Conservation (phyloP, 2,888 invertebrate genomes). For the Minunthozetes semirufus region DNA sequence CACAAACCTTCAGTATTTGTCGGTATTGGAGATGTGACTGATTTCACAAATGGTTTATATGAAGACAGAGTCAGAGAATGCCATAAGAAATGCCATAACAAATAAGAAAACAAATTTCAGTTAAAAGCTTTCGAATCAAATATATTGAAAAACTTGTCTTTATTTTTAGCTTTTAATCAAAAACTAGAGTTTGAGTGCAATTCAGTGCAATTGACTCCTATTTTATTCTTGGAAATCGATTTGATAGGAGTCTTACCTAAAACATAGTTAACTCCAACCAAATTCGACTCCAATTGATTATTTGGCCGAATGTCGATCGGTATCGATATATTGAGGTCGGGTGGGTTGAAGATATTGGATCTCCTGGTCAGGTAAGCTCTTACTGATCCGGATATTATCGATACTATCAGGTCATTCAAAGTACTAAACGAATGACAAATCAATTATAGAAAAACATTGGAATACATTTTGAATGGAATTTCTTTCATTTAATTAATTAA, state of each 20-base stretch:
- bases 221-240: slow-evolving; percentile 44
- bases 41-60: neutral
- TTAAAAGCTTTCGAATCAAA: neutral
- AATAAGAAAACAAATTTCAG: too few relatives aligned
- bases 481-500: too few relatives aligned
- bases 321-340: slow-evolving; percentile 36
- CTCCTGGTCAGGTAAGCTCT: slow-evolving; percentile 33
- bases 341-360: slow-evolving; percentile 35
- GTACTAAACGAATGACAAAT: slow-evolving; percentile 9
- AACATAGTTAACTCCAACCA: slow-evolving; percentile 39
- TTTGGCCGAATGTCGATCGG: slow-evolving; percentile 36
- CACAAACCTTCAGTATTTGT: slow-evolving; percentile 52
- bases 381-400: slow-evolving; percentile 51
- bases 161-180: neutral
- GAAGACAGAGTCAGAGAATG: neutral
- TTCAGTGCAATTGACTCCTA: slow-evolving; percentile 45
- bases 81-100: too few relatives aligned
- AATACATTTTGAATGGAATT: neutral
- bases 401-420: slow-evolving; percentile 54
- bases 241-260: slow-evolving; percentile 29
- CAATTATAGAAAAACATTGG: neutral
- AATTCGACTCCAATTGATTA: slow-evolving; percentile 30
- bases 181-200: neutral
- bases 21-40: slow-evolving; percentile 48
- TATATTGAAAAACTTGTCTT: neutral